Conservation (phyloP, 1,140 invertebrate genomes). For the Ooceraea biroi region DNA sequence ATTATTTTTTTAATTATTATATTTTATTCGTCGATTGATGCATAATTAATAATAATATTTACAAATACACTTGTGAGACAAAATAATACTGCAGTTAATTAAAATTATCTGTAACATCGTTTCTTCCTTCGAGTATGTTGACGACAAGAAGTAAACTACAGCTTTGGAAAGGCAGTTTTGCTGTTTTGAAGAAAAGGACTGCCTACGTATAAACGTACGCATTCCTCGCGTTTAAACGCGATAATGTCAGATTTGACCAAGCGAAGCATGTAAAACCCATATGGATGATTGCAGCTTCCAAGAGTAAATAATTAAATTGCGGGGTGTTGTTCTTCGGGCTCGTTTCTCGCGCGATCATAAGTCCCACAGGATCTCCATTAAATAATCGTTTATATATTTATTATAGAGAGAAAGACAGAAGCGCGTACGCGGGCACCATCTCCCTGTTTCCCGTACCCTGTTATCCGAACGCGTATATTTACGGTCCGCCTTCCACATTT, state of each 20-base stretch:
- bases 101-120: not conserved
- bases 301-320: conserved; percentile 35
- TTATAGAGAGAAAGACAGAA: conserved; percentile 41
- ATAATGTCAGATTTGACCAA: conserved; percentile 3
- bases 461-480: conserved; percentile 63
- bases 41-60: too few species aligned
- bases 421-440: conserved; percentile 28
- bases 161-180: not conserved
- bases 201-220: not conserved
- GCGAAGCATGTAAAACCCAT: not conserved
- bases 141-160: not conserved
- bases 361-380: conserved; percentile 55
- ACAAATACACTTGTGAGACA: too few species aligned
- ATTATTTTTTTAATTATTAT: not conserved
- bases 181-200: not conserved
- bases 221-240: not conserved
- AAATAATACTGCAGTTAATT: too few species aligned
- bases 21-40: not conserved
- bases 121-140: not conserved
- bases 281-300: not conserved
- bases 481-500: conserved; percentile 65
- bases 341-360: conserved; percentile 12
- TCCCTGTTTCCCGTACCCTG: conserved; percentile 57
- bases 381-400: conserved; percentile 69
- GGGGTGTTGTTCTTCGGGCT: conserved; percentile 13